These are phyloP conservation scores for Promerops cafer DNA, from an alignment of 2,113 vertebrate species.

Conservation along the genomic window DNA sequence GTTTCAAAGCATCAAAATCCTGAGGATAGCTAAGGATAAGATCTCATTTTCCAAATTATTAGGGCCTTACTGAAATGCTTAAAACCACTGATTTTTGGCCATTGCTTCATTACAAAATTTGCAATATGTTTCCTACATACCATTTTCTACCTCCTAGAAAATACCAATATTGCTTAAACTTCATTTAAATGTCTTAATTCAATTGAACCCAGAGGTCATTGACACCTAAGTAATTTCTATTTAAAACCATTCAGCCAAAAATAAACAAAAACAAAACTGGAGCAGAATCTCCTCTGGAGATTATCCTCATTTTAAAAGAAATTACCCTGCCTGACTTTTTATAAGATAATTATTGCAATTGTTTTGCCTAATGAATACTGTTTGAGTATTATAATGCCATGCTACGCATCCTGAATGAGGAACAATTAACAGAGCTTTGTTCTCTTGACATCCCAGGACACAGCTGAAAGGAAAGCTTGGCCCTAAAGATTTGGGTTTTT, in stretches of 20 bases:
- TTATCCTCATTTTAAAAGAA: conserved; percentile 60
- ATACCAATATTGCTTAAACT: conserved; percentile 58
- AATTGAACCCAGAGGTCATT: conserved; percentile 67
- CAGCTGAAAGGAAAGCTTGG: conserved; percentile 1
- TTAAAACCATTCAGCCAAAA: conserved; percentile 67
- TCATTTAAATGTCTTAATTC: conserved; percentile 73
- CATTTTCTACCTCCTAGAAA: conserved; percentile 45
- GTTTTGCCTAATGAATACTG: conserved; percentile 47
- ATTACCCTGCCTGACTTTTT: conserved; percentile 38
- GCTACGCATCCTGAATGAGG: background rate
- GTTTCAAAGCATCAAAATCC: background rate
- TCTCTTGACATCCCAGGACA: background rate
- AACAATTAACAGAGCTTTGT: conserved; percentile 18
- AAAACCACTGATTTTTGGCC: background rate
- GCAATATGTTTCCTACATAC: background rate
- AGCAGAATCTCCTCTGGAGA: conserved; percentile 49
- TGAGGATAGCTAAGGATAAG: background rate
- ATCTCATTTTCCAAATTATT: background rate
- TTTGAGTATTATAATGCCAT: conserved; percentile 9
- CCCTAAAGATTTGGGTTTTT: background rate
- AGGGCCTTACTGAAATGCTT: background rate
- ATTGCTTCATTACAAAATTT: conserved; percentile 24
- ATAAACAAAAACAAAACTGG: conserved; percentile 51
- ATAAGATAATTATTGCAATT: conserved; percentile 55
- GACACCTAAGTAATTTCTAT: conserved; percentile 71